Evolutionary conservation across 2,797 vertebrate species (phyloP).

Genomic region (Dendrocincla tyrannina): DNA sequence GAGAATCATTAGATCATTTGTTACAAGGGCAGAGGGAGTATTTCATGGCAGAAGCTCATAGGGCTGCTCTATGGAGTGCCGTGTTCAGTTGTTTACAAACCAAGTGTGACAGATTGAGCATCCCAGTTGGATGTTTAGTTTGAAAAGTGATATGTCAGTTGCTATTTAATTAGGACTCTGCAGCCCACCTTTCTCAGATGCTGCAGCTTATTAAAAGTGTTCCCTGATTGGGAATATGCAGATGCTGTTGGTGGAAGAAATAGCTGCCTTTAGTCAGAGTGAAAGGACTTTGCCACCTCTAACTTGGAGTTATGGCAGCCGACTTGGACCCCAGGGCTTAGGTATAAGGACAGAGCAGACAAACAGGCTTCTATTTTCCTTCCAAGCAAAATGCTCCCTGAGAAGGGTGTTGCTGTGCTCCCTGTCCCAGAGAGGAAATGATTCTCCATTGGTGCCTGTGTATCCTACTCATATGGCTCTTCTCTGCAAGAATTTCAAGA

Average conservation of each 20-base stretch:
- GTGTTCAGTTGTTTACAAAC: constrained; percentile 47
- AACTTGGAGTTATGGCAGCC: background rate
- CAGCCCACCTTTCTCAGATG: constrained; percentile 10
- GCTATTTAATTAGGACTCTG: constrained; percentile 24
- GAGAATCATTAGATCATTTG: constrained; percentile 18
- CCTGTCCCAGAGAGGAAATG: background rate
- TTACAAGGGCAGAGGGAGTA: constrained; percentile 33
- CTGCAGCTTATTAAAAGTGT: background rate
- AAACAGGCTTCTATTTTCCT: constrained; percentile 29
- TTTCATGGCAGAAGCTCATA: background rate
- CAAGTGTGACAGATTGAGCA: background rate
- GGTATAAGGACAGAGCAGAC: background rate
- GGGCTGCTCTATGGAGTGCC: background rate
- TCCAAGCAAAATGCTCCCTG: background rate
- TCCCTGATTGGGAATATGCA: constrained; percentile 33
- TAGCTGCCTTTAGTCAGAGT: background rate
- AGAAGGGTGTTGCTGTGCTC: background rate
- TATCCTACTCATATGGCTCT: background rate
- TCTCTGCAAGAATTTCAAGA: background rate
- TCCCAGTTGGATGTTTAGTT: constrained; percentile 41
- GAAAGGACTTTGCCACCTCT: background rate
- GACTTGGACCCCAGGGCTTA: background rate
- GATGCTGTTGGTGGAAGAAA: background rate
- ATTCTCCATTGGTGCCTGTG: background rate
- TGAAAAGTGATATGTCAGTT: constrained; percentile 10